Conservation (phyloP, 1,140 invertebrate species). For the Mamestra configurata region DNA sequence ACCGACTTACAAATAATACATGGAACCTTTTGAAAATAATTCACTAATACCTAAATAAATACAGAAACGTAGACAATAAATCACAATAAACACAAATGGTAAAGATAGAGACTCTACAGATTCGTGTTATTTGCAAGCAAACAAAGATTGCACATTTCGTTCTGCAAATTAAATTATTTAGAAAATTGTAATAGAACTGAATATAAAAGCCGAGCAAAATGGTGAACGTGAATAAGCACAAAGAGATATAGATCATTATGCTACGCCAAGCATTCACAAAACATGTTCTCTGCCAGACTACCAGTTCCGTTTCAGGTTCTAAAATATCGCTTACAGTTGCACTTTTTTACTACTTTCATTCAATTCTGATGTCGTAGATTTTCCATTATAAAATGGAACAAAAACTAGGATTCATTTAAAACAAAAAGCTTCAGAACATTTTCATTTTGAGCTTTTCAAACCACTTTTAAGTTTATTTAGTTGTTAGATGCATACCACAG, state of each 20-base stretch:
- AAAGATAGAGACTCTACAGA: too few species aligned
- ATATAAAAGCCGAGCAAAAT: not conserved
- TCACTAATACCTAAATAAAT: not conserved
- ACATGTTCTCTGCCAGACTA: constrained; percentile 5
- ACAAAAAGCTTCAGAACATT: not conserved
- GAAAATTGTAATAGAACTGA: not conserved
- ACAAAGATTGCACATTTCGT: too few species aligned
- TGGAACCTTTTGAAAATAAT: not conserved
- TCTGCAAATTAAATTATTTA: not conserved
- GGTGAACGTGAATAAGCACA: not conserved
- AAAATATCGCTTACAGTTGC: not conserved
- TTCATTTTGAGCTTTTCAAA: not conserved
- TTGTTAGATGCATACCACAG: not conserved
- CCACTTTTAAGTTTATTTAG: not conserved
- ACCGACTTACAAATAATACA: not conserved
- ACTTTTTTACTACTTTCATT: not conserved
- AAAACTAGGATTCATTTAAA: too few species aligned
- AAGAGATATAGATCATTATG: constrained; percentile 8
- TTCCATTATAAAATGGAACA: not conserved
- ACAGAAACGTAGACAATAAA: not conserved
- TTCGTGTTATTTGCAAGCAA: too few species aligned
- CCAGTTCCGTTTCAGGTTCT: not conserved
- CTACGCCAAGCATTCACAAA: not conserved
- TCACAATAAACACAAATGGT: too few species aligned
- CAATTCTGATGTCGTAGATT: not conserved